Evolutionary conservation across 2,113 vertebrate species (phyloP).

Genomic region (Drymodes brunneopygia): DNA sequence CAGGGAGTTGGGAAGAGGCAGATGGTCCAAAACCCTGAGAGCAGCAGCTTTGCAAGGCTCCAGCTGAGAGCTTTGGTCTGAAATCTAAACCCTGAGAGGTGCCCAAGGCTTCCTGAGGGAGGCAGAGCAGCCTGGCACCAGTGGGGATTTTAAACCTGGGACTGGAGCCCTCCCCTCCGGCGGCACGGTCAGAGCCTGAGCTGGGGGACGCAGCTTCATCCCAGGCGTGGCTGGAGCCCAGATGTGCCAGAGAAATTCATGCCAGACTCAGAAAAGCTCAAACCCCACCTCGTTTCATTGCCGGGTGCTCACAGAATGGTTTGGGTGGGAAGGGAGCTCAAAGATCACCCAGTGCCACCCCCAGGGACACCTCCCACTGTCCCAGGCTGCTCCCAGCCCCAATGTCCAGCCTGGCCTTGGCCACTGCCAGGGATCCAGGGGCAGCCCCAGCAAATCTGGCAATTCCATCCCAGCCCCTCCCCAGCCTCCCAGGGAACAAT

Average conservation of each 20-base stretch:
- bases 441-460: background rate
- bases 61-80: background rate
- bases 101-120: background rate
- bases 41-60: background rate
- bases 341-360: background rate
- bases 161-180: background rate
- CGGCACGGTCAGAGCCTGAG: rapidly evolving
- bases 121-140: background rate
- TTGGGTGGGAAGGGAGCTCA: background rate
- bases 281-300: background rate
- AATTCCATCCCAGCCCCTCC: background rate
- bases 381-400: background rate
- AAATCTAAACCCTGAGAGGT: background rate
- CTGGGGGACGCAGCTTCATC: background rate
- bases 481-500: background rate
- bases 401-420: background rate
- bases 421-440: background rate
- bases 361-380: background rate
- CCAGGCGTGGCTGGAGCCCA: background rate
- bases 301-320: background rate
- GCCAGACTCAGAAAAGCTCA: background rate
- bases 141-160: rapidly evolving
- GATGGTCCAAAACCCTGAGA: background rate
- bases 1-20: background rate
- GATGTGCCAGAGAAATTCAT: rapidly evolving